Percentiles rank a stretch among this genome's conserved stretches.
phyloP scores from a whole-genome alignment of 2,113 vertebrate genomes.

The Marcusenius ussheri region DNA sequence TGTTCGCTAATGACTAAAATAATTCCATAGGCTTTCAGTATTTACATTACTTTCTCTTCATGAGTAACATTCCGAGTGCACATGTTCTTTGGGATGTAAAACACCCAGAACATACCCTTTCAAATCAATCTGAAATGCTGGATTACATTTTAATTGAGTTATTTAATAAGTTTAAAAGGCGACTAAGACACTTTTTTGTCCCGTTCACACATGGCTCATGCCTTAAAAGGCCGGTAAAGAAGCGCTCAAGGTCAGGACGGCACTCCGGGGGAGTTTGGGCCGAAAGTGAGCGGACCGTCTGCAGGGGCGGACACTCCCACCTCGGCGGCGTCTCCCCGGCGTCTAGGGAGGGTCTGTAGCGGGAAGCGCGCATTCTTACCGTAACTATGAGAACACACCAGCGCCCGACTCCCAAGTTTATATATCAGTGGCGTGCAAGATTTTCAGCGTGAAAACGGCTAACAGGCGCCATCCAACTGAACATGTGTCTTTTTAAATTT shows the following conservation, averaged over 20 bases:
- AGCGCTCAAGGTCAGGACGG: not conserved
- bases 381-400: not conserved
- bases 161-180: not conserved
- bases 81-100: not conserved
- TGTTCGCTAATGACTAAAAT: not conserved
- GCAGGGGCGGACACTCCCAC: constrained; percentile 19
- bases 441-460: not conserved
- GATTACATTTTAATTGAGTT: not conserved
- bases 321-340: not conserved
- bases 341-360: not conserved
- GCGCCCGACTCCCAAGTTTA: not conserved
- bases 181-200: not conserved
- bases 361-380: not conserved
- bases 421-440: not conserved
- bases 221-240: not conserved
- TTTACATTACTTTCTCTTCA: not conserved
- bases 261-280: not conserved
- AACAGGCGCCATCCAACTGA: not conserved
- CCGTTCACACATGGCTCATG: not conserved
- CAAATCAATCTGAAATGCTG: not conserved
- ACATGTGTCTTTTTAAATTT: not conserved
- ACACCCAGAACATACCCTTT: not conserved
- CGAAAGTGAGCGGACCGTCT: not conserved
- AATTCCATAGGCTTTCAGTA: not conserved
- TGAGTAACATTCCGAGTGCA: not conserved